phyloP scores from a whole-genome alignment of 2,797 vertebrate species.

The Eidolon dupreanum region DNA sequence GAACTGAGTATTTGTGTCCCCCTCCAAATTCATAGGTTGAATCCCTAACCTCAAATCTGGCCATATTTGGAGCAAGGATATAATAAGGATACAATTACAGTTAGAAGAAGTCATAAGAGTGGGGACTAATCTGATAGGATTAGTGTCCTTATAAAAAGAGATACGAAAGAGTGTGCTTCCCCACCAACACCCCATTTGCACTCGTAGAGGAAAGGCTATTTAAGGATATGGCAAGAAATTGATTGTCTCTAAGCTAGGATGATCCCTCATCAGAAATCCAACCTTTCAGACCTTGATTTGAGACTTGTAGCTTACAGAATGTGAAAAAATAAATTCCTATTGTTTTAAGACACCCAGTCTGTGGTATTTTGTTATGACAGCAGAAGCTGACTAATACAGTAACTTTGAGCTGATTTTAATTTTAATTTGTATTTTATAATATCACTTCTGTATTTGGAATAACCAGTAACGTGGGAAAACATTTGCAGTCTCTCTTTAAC shows the following conservation, averaged over 20 bases:
- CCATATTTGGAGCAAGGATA: not conserved
- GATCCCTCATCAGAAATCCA: not conserved
- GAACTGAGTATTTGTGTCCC: not conserved
- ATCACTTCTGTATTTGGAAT: not conserved
- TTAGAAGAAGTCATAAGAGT: not conserved
- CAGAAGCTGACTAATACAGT: not conserved
- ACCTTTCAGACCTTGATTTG: not conserved
- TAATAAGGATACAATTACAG: not conserved
- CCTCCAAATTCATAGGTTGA: not conserved
- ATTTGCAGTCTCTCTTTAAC: not conserved
- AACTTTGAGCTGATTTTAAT: not conserved
- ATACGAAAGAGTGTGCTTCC: not conserved
- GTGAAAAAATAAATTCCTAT: not conserved
- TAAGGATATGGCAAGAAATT: not conserved
- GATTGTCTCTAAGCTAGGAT: not conserved
- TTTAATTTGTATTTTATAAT: not conserved
- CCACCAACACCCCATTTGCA: too few relatives aligned
- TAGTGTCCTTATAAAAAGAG: not conserved
- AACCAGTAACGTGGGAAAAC: not conserved
- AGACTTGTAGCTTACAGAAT: not conserved
- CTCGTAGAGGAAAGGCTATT: not conserved
- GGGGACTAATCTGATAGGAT: not conserved
- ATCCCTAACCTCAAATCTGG: accelerated
- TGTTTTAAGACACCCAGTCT: not conserved
- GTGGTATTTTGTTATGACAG: not conserved